Conservation (phyloP, 2,888 invertebrate species). For the Diadromus collaris region DNA sequence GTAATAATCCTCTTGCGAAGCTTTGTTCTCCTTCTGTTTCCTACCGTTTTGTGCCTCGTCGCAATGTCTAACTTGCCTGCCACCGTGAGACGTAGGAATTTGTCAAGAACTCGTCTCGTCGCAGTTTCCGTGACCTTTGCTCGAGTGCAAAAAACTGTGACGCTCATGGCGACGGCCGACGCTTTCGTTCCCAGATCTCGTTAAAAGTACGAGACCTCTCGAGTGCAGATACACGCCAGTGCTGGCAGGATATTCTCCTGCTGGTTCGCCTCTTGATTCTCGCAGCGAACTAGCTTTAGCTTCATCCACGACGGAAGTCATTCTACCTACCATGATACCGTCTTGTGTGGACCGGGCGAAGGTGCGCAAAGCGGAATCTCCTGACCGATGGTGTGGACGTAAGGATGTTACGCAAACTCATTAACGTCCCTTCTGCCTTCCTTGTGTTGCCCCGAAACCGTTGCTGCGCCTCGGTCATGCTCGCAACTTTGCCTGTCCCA, state of each 20-base stretch:
- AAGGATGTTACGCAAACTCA: conserved; percentile 28
- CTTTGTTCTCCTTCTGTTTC: conserved; percentile 24
- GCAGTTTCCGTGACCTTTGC: conserved; percentile 26
- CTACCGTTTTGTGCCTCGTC: conserved; percentile 9
- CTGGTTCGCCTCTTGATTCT: neutral
- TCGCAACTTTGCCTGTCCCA: conserved; percentile 9
- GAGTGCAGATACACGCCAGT: conserved; percentile 29
- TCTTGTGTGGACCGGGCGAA: neutral
- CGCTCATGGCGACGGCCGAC: conserved; percentile 30
- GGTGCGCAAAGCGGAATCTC: too few species aligned
- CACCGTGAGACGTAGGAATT: conserved; percentile 28
- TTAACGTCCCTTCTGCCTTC: conserved; percentile 7
- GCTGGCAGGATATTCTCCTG: conserved; percentile 7
- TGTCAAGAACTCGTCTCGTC: conserved; percentile 17
- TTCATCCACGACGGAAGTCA: conserved; percentile 12
- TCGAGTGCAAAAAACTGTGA: neutral
- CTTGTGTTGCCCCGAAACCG: neutral
- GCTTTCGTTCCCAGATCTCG: conserved; percentile 35
- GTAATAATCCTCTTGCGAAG: conserved; percentile 3
- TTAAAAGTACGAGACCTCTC: conserved; percentile 44
- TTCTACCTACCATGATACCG: conserved; percentile 4
- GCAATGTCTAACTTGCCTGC: conserved; percentile 15
- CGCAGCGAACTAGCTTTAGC: neutral
- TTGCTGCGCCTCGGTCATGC: neutral
- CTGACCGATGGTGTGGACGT: neutral